Evolutionary conservation across 2,888 invertebrate genomes (phyloP).

Genomic region (Aphrophora alni): DNA sequence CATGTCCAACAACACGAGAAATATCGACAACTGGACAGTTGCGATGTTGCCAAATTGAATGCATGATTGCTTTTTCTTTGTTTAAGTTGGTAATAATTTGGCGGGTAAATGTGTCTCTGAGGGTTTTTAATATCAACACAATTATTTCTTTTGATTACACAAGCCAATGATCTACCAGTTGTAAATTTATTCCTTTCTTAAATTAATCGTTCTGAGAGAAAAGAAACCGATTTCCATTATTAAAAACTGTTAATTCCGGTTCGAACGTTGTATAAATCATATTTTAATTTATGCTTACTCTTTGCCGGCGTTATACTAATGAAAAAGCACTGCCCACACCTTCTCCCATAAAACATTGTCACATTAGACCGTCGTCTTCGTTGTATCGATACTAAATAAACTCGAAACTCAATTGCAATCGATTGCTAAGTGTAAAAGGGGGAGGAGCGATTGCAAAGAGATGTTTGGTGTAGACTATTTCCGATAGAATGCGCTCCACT

Average conservation of each 20-base stretch:
- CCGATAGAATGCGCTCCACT: not conserved
- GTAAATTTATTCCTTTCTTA: not conserved
- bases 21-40: not conserved
- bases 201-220: not conserved
- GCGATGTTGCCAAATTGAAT: slow-evolving; percentile 32
- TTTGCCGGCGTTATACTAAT: not conserved
- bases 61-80: slow-evolving; percentile 16
- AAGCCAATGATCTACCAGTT: not conserved
- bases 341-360: not conserved
- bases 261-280: not conserved
- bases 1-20: not conserved
- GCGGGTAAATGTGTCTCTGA: not conserved
- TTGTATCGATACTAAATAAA: not conserved
- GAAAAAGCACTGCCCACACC: slow-evolving; percentile 4
- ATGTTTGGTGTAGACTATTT: not conserved
- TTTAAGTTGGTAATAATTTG: not conserved
- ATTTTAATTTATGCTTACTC: not conserved
- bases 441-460: too few relatives aligned
- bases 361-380: not conserved
- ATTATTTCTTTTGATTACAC: not conserved
- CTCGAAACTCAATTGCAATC: not conserved
- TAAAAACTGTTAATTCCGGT: slow-evolving; percentile 1
- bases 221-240: not conserved
- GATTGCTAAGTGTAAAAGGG: too few relatives aligned
- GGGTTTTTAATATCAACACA: not conserved